Evolutionary conservation across 2,113 vertebrate genomes (phyloP).

Genomic region (Vidua macroura): DNA sequence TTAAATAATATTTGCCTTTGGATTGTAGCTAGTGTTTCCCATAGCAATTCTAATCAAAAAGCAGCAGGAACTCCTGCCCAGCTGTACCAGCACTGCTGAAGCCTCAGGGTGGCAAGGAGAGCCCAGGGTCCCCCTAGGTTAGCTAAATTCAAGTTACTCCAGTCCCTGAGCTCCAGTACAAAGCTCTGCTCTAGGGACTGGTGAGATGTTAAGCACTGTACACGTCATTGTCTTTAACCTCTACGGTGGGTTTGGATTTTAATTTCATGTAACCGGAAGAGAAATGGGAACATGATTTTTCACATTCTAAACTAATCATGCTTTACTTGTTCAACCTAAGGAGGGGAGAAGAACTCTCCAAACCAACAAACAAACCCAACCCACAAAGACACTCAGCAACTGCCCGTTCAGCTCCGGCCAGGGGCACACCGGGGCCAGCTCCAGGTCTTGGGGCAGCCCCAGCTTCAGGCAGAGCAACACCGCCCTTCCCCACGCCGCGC

Average conservation of each 20-base stretch:
- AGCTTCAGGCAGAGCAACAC: rapidly evolving
- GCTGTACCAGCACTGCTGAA: not conserved
- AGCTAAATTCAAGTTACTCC: not conserved
- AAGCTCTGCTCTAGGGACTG: not conserved
- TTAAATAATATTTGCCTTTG: not conserved
- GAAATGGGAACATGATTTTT: not conserved
- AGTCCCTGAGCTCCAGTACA: not conserved
- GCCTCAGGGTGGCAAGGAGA: not conserved
- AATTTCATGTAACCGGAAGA: not conserved
- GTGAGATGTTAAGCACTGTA: not conserved
- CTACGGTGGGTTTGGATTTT: not conserved
- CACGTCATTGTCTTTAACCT: not conserved
- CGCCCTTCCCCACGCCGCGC: not conserved
- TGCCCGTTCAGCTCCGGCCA: not conserved
- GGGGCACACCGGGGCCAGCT: not conserved
- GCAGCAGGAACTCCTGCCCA: not conserved
- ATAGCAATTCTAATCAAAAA: not conserved
- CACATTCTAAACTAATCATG: not conserved
- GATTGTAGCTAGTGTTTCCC: not conserved
- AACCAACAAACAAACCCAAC: rapidly evolving
- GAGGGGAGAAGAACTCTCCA: not conserved
- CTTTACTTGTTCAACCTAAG: not conserved
- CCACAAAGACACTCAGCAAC: too few species aligned
- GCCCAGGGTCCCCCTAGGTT: too few species aligned
- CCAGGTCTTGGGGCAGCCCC: not conserved